Conservation (phyloP, 2,888 invertebrate species). For the Zaprionus bogoriensis region DNA sequence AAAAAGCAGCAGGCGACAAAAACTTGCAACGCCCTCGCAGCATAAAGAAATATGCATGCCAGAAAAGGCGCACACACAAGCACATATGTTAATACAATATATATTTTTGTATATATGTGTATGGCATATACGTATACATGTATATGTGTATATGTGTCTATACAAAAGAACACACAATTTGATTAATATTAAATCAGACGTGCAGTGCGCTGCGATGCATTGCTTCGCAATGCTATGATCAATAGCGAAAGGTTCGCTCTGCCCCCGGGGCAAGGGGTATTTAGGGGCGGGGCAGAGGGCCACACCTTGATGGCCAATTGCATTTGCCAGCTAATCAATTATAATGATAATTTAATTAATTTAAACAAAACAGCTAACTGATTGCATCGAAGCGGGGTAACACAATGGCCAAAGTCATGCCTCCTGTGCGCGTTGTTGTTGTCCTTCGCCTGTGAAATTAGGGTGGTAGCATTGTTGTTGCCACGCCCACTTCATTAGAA, state of each 20-base stretch:
- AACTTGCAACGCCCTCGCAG: slow-evolving; percentile 12
- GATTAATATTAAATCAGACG: slow-evolving; percentile 58
- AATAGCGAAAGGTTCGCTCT: not conserved
- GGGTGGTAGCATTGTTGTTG: not conserved
- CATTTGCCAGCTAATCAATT: slow-evolving; percentile 67
- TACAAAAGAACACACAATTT: slow-evolving; percentile 25
- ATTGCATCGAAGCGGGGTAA: slow-evolving; percentile 26
- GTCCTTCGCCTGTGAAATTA: not conserved
- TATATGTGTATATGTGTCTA: not conserved
- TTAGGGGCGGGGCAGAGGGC: not conserved
- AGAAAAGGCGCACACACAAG: not conserved
- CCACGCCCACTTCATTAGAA: slow-evolving; percentile 18
- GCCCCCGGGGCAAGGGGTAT: not conserved
- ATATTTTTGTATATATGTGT: no score
- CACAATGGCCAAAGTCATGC: not conserved
- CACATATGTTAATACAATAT: not conserved
- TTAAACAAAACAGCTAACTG: slow-evolving; percentile 54
- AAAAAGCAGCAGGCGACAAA: slow-evolving; percentile 45
- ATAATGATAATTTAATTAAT: slow-evolving; percentile 66
- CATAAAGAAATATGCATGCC: not conserved
- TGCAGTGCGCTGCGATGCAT: slow-evolving; percentile 33
- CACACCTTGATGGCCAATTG: slow-evolving; percentile 2
- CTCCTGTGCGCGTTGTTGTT: not conserved
- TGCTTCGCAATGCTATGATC: slow-evolving; percentile 22
- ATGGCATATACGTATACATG: not conserved